Percentiles rank a stretch among this genome's conserved stretches.
phyloP scores from a whole-genome alignment of 2,797 vertebrate genomes.

The Linurgus olivaceus region DNA sequence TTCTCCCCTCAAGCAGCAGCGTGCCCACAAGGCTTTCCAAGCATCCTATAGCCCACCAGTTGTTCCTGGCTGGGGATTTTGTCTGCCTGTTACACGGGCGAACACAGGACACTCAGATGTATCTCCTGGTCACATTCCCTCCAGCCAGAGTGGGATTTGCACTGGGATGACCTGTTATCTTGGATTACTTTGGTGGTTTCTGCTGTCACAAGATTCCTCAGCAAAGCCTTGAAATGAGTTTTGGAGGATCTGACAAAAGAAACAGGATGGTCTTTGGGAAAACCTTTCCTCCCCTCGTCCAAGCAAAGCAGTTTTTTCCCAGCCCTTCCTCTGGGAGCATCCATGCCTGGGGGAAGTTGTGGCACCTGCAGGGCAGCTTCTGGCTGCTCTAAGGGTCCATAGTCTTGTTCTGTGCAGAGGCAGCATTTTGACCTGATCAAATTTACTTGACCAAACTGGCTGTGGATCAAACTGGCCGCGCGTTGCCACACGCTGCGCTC shows the following conservation, averaged over 20 bases:
- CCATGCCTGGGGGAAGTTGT: rapidly evolving
- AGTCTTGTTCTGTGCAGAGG: not conserved
- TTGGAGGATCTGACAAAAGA: not conserved
- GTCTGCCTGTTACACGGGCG: rapidly evolving
- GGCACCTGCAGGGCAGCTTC: not conserved
- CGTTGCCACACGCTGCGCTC: rapidly evolving
- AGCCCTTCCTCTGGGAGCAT: not conserved
- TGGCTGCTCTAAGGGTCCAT: not conserved
- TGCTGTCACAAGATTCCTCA: not conserved
- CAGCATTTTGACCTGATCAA: not conserved
- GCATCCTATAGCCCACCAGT: not conserved
- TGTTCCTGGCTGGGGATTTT: not conserved
- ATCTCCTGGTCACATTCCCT: rapidly evolving
- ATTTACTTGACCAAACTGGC: not conserved
- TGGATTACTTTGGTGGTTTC: not conserved
- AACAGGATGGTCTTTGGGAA: not conserved
- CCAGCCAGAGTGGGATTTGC: not conserved
- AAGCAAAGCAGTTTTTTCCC: not conserved
- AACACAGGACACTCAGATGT: rapidly evolving
- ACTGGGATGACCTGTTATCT: not conserved
- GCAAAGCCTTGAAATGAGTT: not conserved
- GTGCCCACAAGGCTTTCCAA: not conserved
- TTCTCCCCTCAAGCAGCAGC: not conserved
- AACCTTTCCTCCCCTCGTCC: not conserved
- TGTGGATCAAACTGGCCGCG: not conserved